Evolutionary conservation across 2,888 invertebrate species (phyloP).

Genomic region (Archips xylosteana): DNA sequence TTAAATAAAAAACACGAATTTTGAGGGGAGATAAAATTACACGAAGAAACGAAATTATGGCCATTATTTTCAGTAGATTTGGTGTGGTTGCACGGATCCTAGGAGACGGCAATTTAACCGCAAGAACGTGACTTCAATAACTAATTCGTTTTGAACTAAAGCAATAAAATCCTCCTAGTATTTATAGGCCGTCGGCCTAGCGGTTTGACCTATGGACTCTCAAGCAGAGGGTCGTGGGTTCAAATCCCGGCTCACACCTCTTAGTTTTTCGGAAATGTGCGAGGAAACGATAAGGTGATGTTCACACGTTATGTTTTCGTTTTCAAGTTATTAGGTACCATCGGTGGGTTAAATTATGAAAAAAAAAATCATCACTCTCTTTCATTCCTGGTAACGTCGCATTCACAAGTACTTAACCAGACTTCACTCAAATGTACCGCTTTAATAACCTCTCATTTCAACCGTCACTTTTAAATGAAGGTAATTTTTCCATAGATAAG

Average conservation of each 20-base stretch:
- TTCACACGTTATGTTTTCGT: no score
- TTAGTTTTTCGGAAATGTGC: no score
- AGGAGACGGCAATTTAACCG: background rate
- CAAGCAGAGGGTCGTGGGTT: no score
- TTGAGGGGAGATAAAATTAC: constrained; percentile 11
- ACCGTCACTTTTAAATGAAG: constrained; percentile 36
- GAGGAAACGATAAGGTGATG: no score
- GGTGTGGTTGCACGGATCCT: background rate
- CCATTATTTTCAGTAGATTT: background rate
- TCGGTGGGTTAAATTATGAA: no score
- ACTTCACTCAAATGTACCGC: constrained; percentile 8
- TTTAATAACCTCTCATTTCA: constrained; percentile 33
- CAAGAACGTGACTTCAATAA: background rate
- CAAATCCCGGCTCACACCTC: no score
- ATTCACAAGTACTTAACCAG: background rate
- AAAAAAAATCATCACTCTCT: background rate
- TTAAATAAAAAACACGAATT: constrained; percentile 35
- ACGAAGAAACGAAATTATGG: background rate
- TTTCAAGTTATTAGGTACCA: no score
- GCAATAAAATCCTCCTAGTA: no score
- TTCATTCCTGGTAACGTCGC: background rate
- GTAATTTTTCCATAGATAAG: constrained; percentile 40
- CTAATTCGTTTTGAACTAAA: no score
- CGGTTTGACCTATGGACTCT: no score
- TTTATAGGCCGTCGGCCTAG: no score